These are phyloP conservation scores for Otus scops DNA, from an alignment of 2,797 vertebrate species.

Conservation along the genomic window DNA sequence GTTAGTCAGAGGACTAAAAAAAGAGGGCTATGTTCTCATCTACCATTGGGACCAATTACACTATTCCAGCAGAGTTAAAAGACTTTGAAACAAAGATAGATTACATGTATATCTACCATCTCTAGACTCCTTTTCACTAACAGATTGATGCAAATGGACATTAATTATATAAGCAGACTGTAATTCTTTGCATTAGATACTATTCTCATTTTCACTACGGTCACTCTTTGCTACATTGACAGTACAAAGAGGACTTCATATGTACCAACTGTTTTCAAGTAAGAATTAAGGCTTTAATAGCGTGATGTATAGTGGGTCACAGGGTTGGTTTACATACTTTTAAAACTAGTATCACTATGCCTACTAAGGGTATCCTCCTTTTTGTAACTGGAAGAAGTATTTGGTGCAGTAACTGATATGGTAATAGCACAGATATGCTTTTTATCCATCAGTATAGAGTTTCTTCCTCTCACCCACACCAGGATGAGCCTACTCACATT, in stretches of 20 bases:
- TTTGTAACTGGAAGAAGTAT: neutral
- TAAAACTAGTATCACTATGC: neutral
- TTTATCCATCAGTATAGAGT: neutral
- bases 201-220: neutral
- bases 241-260: neutral
- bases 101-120: neutral
- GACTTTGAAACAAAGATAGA: neutral
- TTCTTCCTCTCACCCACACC: neutral
- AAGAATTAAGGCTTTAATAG: neutral
- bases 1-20: neutral
- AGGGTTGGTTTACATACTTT: neutral
- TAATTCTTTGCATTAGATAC: neutral
- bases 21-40: fast-evolving
- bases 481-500: neutral
- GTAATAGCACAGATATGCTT: neutral
- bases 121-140: neutral
- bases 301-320: neutral
- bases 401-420: neutral
- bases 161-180: neutral
- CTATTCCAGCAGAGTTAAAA: neutral
- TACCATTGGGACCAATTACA: neutral
- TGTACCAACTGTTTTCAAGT: neutral
- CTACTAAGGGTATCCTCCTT: neutral
- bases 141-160: neutral
- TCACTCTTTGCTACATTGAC: neutral